Conservation (phyloP, 2,113 vertebrate genomes). For the Azemiops feae region DNA sequence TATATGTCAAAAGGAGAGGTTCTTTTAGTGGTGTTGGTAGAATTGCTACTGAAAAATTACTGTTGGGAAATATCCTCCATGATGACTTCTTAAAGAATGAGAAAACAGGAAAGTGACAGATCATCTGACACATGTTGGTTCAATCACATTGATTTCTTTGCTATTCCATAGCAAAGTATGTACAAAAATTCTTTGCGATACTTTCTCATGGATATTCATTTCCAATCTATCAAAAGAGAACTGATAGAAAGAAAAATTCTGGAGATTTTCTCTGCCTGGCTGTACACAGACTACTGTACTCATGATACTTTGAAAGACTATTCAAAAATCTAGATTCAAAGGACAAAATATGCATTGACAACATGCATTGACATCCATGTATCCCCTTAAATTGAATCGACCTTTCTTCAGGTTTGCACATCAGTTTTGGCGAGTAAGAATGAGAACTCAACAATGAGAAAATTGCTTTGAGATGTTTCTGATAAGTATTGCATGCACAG, state of each 20-base stretch:
- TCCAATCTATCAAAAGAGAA: not conserved
- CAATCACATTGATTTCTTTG: not conserved
- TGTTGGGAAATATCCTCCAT: not conserved
- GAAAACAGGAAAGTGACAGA: not conserved
- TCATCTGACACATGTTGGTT: not conserved
- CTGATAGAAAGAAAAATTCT: not conserved
- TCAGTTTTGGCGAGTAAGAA: not conserved
- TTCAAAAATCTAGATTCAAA: not conserved
- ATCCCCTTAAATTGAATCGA: not conserved
- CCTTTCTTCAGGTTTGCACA: not conserved
- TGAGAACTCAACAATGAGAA: not conserved
- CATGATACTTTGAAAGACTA: not conserved
- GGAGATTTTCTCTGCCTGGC: not conserved
- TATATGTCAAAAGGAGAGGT: not conserved
- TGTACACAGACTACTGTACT: not conserved
- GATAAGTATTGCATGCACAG: not conserved
- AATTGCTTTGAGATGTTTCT: not conserved
- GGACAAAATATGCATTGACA: not conserved
- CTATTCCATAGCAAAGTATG: not conserved
- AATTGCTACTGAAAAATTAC: not conserved
- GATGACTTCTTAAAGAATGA: not conserved
- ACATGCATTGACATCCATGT: not conserved
- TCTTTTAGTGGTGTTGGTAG: not conserved
- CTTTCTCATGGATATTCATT: too few relatives aligned
- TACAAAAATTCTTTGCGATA: not conserved